A percentile compares a stretch with the other conserved stretches of the same genome.
Conservation (phyloP, 2,113 vertebrate species). For the Colinus virginianus region DNA sequence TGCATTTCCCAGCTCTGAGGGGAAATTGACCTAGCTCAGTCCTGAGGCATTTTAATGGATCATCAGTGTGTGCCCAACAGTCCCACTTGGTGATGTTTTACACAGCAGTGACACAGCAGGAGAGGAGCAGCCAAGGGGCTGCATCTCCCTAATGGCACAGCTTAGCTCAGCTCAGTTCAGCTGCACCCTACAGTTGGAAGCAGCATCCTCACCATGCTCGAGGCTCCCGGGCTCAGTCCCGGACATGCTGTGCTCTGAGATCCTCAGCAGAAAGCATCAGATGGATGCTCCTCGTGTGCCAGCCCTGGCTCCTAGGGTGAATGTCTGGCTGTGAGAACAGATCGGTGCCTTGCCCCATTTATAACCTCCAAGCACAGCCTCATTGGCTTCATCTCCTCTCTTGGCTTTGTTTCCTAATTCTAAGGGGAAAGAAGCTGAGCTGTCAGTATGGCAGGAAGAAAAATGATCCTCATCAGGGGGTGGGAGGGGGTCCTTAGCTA, state of each 20-base stretch:
- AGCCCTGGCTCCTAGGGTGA: not conserved
- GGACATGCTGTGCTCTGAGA: rapidly evolving
- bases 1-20: not conserved
- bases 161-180: not conserved
- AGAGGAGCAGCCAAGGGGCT: not conserved
- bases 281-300: not conserved
- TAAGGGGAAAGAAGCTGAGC: not conserved
- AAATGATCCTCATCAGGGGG: not conserved
- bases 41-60: not conserved
- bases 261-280: not conserved
- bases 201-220: not conserved
- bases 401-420: not conserved
- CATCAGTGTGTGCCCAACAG: not conserved
- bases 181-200: not conserved
- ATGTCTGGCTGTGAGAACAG: not conserved
- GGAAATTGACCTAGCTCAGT: not conserved
- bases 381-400: not conserved
- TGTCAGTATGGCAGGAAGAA: conserved; percentile 26
- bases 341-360: not conserved
- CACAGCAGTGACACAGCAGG: not conserved
- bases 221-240: not conserved
- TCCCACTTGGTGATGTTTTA: conserved; percentile 6
- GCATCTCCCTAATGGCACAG: not conserved
- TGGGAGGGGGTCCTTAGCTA: not conserved
- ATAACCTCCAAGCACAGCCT: not conserved